A percentile compares a stretch with the other conserved stretches of the same genome.
Evolutionary conservation across 2,113 vertebrate genomes (phyloP).

Genomic region (Stegostoma tigrinum): DNA sequence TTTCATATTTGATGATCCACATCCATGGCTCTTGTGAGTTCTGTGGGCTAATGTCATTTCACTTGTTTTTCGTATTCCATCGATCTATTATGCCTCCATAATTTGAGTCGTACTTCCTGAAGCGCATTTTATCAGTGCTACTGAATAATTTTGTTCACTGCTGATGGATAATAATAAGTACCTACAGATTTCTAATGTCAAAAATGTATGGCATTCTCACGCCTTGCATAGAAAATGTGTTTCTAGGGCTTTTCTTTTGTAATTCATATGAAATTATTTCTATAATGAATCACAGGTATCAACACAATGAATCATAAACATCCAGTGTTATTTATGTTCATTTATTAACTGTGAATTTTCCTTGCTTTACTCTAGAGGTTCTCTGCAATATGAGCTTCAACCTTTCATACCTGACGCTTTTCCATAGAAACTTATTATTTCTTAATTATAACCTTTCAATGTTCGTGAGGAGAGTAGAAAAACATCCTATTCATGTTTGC

Average conservation of each 20-base stretch:
- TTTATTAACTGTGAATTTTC: conserved; percentile 55
- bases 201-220: conserved; percentile 42
- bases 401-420: conserved; percentile 64
- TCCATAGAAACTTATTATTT: conserved; percentile 67
- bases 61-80: background rate
- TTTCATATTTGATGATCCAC: background rate
- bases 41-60: background rate
- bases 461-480: conserved; percentile 60
- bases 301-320: conserved; percentile 54
- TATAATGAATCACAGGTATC: conserved; percentile 55
- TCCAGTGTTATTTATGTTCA: conserved; percentile 52
- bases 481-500: conserved; percentile 55
- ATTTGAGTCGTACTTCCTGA: background rate
- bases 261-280: conserved; percentile 52
- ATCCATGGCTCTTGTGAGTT: background rate
- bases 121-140: background rate
- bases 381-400: conserved; percentile 57
- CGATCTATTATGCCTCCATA: background rate
- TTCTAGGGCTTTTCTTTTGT: conserved; percentile 53
- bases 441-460: conserved; percentile 69
- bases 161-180: conserved; percentile 46
- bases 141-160: conserved; percentile 17
- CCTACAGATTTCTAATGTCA: conserved; percentile 43
- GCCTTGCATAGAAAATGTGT: conserved; percentile 40
- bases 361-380: conserved; percentile 48